Percentiles rank a stretch among this genome's conserved stretches.
Conservation (phyloP, 2,888 invertebrate genomes). For the Pseudococcus viburni region DNA sequence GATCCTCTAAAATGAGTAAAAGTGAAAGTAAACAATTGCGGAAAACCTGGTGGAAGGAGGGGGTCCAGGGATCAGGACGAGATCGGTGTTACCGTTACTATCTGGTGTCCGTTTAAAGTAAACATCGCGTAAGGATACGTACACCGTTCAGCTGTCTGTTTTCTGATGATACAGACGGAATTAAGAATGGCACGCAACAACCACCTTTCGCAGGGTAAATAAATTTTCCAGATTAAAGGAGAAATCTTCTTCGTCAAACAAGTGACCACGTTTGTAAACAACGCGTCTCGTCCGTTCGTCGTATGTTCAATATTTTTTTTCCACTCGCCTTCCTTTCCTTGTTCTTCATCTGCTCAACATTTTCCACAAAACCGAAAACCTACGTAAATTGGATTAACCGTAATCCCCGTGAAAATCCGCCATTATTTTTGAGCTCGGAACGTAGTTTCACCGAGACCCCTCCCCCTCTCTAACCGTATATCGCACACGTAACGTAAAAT, state of each 20-base stretch:
- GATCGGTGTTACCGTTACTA: constrained; percentile 18
- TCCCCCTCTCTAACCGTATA: no score
- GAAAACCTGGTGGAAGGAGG: background rate
- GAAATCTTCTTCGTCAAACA: constrained; percentile 57
- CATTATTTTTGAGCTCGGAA: background rate
- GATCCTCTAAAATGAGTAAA: constrained; percentile 25
- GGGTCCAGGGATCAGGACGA: background rate
- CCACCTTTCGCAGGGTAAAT: constrained; percentile 62
- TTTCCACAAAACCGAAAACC: background rate
- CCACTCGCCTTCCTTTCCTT: background rate
- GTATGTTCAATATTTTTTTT: background rate
- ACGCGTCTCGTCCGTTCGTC: background rate
- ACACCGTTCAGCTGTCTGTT: constrained; percentile 60
- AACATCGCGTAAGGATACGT: constrained; percentile 46
- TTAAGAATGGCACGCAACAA: constrained; percentile 62
- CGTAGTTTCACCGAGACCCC: background rate
- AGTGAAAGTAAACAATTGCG: constrained; percentile 51
- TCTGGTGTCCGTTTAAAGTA: constrained; percentile 61
- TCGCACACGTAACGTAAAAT: background rate
- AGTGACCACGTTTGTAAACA: constrained; percentile 64
- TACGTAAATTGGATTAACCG: constrained; percentile 21
- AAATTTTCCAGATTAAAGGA: constrained; percentile 65
- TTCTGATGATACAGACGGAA: constrained; percentile 64
- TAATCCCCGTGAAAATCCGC: background rate
- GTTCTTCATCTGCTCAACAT: background rate